Evolutionary conservation across 2,797 vertebrate species (phyloP), one percentile per base, ranked within the genome.

Genomic region (Bufotes viridis): DNA sequence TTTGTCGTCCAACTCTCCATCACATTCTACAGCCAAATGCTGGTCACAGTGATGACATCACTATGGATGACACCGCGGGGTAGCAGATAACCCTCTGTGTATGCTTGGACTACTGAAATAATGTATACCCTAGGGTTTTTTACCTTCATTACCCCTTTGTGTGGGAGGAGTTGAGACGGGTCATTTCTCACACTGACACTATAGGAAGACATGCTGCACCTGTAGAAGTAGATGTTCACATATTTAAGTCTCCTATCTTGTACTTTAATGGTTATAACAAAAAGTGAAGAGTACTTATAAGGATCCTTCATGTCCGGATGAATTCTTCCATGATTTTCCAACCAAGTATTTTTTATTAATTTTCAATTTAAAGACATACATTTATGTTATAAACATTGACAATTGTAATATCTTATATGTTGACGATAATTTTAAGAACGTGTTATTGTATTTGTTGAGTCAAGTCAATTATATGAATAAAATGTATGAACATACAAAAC

Each of bases 241-340:
- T 74, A 42, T 49, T 76, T 55, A 14, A 20, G 3, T 51, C 42
- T 75, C 6, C 0, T 76, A 49, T 75, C 20, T 18, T 51, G 72
- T 18, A 12, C 20, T 75, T 75, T 49, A 22, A 22, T 75, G 20
- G 14, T 6, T 9, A 22, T 8, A 0, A 53, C 22, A 55, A 53
- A 24, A 55, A 55, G 49, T 76, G 22, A 76, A 76, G 74, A 55
- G 51, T 12, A 53, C 49, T 55, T 4, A 2, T 49, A 76, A 24
- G 49, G 49, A 24, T 53, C 51, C 49, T 53, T 75, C 17, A 74
- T 75, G 42, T 14, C 20, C 24, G n/a, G 12, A 2, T 51, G 53
- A 55, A 76, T 49, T 51, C 53, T 11, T 76, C 51, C 74, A 76
- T 76, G 53, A n/a, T n/a, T n/a, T n/a, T n/a, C n/a, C n/a, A n/a